phyloP scores from a whole-genome alignment of 2,113 vertebrate species.

The Chascanopsetta lugubris region DNA sequence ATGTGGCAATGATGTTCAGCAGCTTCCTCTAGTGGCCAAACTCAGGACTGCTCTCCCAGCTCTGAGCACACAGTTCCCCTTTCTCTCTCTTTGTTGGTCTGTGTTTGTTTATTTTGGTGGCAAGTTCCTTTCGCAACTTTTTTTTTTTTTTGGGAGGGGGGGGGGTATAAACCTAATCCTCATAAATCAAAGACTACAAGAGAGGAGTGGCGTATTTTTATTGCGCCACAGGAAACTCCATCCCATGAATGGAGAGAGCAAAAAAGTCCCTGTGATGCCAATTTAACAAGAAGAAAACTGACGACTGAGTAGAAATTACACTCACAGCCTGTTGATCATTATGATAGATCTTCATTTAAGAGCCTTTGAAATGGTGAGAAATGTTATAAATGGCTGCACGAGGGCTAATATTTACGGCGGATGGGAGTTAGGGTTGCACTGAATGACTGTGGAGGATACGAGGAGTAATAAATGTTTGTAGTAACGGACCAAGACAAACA shows the following conservation, averaged over 20 bases:
- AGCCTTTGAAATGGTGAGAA: background rate
- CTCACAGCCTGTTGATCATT: background rate
- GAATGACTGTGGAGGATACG: background rate
- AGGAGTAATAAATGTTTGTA: background rate
- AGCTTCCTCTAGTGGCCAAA: background rate
- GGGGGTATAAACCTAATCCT: background rate
- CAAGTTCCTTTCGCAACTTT: background rate
- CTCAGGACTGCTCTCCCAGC: no score
- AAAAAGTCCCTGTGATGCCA: background rate
- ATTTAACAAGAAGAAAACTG: background rate
- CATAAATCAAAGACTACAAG: conserved; percentile 24
- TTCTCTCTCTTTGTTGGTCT: background rate
- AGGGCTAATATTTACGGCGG: background rate
- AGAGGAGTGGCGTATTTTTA: conserved; percentile 7
- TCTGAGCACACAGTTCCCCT: background rate
- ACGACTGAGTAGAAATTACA: background rate
- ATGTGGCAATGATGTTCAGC: background rate
- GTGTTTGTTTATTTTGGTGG: conserved; percentile 20
- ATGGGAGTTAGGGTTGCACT: background rate
- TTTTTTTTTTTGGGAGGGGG: no score
- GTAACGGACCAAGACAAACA: background rate
- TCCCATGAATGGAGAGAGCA: background rate
- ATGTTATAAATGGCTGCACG: background rate
- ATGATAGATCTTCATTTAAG: background rate
- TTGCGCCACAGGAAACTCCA: background rate